phyloP scores from a whole-genome alignment of 2,797 vertebrate genomes.

The Tenualosa thibaudeaui region DNA sequence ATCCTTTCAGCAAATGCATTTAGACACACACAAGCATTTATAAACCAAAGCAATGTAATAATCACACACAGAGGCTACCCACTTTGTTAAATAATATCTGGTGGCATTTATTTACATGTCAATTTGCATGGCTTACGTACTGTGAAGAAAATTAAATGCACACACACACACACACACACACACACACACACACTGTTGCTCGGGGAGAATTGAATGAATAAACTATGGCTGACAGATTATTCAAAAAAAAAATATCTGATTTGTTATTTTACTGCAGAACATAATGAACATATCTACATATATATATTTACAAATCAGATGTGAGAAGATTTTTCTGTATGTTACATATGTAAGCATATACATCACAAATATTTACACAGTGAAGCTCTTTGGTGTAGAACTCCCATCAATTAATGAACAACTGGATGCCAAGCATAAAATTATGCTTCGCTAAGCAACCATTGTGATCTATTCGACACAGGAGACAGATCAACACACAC shows the following conservation, averaged over 20 bases:
- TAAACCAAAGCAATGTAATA: neutral
- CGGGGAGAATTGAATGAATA: neutral
- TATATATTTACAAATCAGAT: constrained; percentile 9
- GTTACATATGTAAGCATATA: constrained; percentile 23
- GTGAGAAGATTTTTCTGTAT: constrained; percentile 9
- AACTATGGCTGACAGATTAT: neutral
- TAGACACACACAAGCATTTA: neutral
- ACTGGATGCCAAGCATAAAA: constrained; percentile 2
- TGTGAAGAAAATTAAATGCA: constrained; percentile 18
- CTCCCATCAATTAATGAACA: constrained; percentile 28
- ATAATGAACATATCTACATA: constrained; percentile 22
- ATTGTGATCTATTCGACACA: neutral
- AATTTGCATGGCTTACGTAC: constrained; percentile 20
- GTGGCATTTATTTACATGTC: constrained; percentile 26
- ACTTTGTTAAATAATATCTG: constrained; percentile 9
- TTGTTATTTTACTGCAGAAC: constrained; percentile 2
- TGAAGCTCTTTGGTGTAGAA: constrained; percentile 39
- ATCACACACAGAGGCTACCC: neutral
- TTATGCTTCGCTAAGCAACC: neutral
- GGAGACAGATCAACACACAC: neutral
- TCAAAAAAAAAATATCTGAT: neutral
- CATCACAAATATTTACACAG: constrained; percentile 30
- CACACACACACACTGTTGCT: neutral
- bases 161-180: neutral
- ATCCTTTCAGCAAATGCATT: neutral